Base-by-base conservation (phyloP, 2,113 vertebrate species). In the Trogon melanurus region DNA sequence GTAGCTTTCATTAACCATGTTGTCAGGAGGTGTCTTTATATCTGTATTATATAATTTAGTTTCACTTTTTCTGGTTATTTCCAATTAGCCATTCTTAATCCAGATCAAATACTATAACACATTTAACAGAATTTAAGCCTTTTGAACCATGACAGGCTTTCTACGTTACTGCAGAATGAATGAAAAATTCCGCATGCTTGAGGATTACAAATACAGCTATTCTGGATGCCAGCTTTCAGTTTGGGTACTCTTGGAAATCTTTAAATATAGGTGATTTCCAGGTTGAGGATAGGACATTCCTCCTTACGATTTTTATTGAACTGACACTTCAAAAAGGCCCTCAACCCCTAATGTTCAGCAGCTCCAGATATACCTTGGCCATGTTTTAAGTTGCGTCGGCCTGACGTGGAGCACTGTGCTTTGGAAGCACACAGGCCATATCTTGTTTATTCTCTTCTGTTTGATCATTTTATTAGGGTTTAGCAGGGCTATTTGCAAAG, bases 211-310 rank as follows among this genome's bases (percentile, higher is more conserved):
- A n/a, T 60, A 70, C 23, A 94, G 56, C 51, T 91, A 5, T 41
- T 87, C 96, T 88, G 32, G 30, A 62, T 51, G 75, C 19, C 71
- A 75, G 0, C 38, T 13, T 87, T 74, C 94, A 51, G 29, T 94
- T 30, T 74, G 27, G 19, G 56, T 80, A 32, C n/a, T 56, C 5
- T 62, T 82, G 4, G 56, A 95, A 95, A 53, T 32, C 23, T 74
- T 95, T 92, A 87, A 86, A 54, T 79, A 81, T 62, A 85, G 45
- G 44, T 57, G 17, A 75, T 92, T 94, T 96, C 48, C 36, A 84
- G 36, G 45, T 86, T 94, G 89, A 36, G 57, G 30, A 11, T 75
- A 85, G 76, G 44, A 44, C 50, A 75, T 47, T 79, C 53, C 48
- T 93, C 53, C 44, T 56, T 30, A 56, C 4, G 66, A 74, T 79